These are phyloP conservation scores for Mixornis gularis DNA, from an alignment of 2,113 vertebrate genomes.

Conservation along the genomic window DNA sequence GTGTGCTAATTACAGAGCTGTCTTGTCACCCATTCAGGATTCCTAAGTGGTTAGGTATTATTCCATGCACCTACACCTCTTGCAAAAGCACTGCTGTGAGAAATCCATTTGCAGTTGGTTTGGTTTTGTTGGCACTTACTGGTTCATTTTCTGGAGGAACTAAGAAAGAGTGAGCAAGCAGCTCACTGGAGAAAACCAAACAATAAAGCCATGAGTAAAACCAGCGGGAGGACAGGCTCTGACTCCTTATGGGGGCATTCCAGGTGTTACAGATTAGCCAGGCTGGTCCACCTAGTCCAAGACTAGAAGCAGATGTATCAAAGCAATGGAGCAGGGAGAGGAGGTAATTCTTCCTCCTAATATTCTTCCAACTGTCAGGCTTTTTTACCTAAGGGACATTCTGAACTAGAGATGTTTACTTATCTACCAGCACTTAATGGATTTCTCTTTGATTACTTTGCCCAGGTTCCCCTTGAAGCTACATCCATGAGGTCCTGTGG, in stretches of 20 bases:
- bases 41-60: not conserved
- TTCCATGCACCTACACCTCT: not conserved
- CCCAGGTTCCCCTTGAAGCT: not conserved
- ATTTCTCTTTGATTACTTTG: not conserved
- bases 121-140: not conserved
- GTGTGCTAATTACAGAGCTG: not conserved
- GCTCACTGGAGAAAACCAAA: not conserved
- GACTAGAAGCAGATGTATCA: not conserved
- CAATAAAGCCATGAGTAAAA: not conserved
- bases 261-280: not conserved
- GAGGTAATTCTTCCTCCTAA: not conserved
- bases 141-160: not conserved
- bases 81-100: not conserved
- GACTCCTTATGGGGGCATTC: not conserved
- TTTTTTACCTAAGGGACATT: not conserved
- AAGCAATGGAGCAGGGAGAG: not conserved
- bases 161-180: not conserved
- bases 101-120: not conserved
- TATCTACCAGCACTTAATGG: not conserved
- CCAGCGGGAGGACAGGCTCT: not conserved
- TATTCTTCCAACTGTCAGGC: not conserved
- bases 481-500: not conserved
- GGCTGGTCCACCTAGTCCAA: not conserved
- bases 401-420: not conserved
- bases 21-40: not conserved